phyloP scores from a whole-genome alignment of 2,113 vertebrate genomes.

The Ploceus nigricollis region DNA sequence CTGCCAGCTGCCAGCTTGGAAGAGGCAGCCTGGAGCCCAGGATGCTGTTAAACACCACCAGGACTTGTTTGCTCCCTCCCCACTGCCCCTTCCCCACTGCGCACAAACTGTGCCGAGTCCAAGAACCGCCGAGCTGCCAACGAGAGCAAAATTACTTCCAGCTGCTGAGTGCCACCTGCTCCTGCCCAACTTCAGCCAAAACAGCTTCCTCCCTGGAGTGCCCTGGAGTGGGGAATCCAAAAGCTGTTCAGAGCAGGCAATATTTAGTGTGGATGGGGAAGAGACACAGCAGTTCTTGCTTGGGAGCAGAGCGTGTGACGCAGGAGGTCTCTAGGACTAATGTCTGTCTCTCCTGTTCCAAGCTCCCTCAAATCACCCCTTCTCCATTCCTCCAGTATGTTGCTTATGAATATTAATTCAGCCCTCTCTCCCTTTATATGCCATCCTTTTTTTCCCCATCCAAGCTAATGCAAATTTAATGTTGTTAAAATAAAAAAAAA shows the following conservation, averaged over 20 bases:
- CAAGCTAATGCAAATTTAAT: slow-evolving; percentile 30
- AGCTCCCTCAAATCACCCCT: not conserved
- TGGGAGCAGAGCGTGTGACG: not conserved
- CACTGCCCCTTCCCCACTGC: not conserved
- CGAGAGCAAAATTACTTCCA: slow-evolving; percentile 63
- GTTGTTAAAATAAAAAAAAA: not conserved
- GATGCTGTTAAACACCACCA: not conserved
- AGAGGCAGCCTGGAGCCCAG: not conserved
- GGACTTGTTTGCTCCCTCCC: slow-evolving; percentile 8
- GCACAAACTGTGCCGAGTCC: slow-evolving; percentile 24
- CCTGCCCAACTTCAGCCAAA: slow-evolving; percentile 58
- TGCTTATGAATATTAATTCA: slow-evolving; percentile 46
- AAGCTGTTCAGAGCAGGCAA: slow-evolving; percentile 3
- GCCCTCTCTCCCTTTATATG: not conserved
- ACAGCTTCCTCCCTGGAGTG: slow-evolving; percentile 46
- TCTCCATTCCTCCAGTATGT: not conserved
- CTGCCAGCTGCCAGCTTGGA: slow-evolving; percentile 20
- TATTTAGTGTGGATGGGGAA: not conserved
- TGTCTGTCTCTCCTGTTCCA: not conserved
- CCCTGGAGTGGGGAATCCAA: slow-evolving; percentile 43
- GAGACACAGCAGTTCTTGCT: not conserved
- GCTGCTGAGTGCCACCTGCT: slow-evolving; percentile 72
- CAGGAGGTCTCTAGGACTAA: not conserved
- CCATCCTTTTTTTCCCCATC: not conserved
- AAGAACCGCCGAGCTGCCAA: slow-evolving; percentile 30